Evolutionary conservation across 2,888 invertebrate species (phyloP), one percentile per base, ranked within the genome.

Genomic region (Tetrapedia diversipes): DNA sequence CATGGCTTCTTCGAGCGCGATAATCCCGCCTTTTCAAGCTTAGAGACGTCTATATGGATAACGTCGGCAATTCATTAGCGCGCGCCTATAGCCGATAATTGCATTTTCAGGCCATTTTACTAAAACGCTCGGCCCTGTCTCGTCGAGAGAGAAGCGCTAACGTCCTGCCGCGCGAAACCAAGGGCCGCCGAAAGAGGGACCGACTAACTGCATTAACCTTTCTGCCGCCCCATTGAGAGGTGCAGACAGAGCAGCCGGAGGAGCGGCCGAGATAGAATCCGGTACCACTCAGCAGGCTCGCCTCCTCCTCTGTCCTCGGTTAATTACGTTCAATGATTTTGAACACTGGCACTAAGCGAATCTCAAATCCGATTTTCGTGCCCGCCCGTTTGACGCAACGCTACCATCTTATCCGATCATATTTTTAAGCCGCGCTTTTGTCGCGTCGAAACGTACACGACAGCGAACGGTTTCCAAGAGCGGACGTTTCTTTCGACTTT

Each of bases 21-120:
- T 68, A 70, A 73, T 68, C 60, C 68, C 82, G 71, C 64, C 71
- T 72, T 57, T 59, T 34, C 74, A 45, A 37, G 51, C 49, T 53
- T 49, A 19, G 53, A 73, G 67, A 64, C 57, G 79, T 71, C 79
- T 82, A 67, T 70, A 41, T 70, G 88, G 88, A 90, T 88, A 89
- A 89, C 87, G 88, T 84, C 83, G 80, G 87, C 89, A 89, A 90
- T 91, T 90, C 90, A 90, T 91, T 91, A 90, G 79, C 84, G 86
- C 87, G 86, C 90, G 90, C 89, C 90, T 90, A 90, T 88, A 90
- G 90, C 86, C 89, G 90, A 91, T 91, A 91, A 91, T 91, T 90
- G 88, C 88, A 90, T 90, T 90, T 90, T 89, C 90, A 89, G 83
- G 88, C 88, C 90, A 90, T 91, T 91, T 90, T 91, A 88, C 89